Percentiles rank a stretch among this genome's conserved stretches.
phyloP scores from a whole-genome alignment of 2,888 invertebrate species.

The Orthosia gracilis region DNA sequence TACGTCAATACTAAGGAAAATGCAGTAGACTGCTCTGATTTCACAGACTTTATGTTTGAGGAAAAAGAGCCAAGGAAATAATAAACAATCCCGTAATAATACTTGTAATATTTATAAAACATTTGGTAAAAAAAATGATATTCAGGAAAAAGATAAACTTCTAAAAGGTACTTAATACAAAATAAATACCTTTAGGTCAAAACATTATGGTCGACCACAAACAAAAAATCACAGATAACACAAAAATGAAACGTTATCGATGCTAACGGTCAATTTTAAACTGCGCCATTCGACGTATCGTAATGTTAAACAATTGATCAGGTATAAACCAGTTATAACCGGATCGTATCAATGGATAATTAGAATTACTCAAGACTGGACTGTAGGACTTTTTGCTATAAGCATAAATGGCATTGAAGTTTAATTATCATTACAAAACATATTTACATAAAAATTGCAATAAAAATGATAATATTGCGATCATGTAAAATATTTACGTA shows the following conservation, averaged over 20 bases:
- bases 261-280: conserved; percentile 31
- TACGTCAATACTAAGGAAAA: conserved; percentile 50
- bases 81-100: background rate
- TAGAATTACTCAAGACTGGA: conserved; percentile 44
- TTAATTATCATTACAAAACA: conserved; percentile 24
- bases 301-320: conserved; percentile 46
- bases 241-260: conserved; percentile 39
- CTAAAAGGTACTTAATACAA: background rate
- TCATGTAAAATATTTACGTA: conserved; percentile 16
- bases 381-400: conserved; percentile 17
- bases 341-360: conserved; percentile 51
- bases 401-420: conserved; percentile 36
- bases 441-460: conserved; percentile 23
- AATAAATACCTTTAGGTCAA: conserved; percentile 15
- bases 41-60: background rate
- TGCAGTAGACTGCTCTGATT: background rate
- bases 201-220: background rate
- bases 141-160: background rate
- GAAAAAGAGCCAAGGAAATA: conserved; percentile 27
- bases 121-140: background rate
- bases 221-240: conserved; percentile 29
- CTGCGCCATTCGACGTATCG: conserved; percentile 35
- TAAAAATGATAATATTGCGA: background rate
- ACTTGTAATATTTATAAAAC: background rate
- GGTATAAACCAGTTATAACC: conserved; percentile 33